Conservation (phyloP, 2,797 vertebrate species). For the Chaenodraco wilsoni region DNA sequence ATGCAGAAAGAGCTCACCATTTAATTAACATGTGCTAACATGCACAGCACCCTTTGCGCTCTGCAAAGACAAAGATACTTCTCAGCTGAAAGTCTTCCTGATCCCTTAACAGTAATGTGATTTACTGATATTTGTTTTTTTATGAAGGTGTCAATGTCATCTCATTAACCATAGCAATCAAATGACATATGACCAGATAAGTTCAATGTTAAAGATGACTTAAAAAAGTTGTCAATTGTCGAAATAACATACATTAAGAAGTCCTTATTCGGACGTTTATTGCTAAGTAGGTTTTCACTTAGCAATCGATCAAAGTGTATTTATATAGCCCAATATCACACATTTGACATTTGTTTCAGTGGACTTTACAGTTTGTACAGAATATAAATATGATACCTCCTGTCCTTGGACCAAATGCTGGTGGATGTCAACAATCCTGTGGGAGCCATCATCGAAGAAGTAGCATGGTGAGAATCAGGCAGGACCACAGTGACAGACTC, state of each 20-base stretch:
- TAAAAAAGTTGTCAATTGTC: not conserved
- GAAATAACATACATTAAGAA: not conserved
- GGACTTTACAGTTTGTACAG: too few species aligned
- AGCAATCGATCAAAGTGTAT: too few species aligned
- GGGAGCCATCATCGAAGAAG: too few species aligned
- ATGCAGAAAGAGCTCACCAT: constrained; percentile 8
- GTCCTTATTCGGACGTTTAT: not conserved
- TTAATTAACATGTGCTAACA: constrained; percentile 35
- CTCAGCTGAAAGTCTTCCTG: not conserved
- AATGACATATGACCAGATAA: not conserved
- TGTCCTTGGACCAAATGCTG: too few species aligned
- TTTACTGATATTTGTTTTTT: not conserved
- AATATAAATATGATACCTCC: too few species aligned
- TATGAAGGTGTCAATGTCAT: not conserved
- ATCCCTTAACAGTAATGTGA: not conserved
- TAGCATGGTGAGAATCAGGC: too few species aligned
- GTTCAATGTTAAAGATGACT: not conserved
- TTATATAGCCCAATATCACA: too few species aligned
- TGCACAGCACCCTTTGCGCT: constrained; percentile 20
- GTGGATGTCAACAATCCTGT: too few species aligned
- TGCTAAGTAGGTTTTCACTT: too few species aligned
- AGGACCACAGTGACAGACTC: too few species aligned
- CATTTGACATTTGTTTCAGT: too few species aligned
- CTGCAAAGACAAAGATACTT: not conserved
- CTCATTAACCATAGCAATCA: not conserved